Evolutionary conservation across 1,140 invertebrate genomes (phyloP).

Genomic region (Holcopasites calliopsidis): DNA sequence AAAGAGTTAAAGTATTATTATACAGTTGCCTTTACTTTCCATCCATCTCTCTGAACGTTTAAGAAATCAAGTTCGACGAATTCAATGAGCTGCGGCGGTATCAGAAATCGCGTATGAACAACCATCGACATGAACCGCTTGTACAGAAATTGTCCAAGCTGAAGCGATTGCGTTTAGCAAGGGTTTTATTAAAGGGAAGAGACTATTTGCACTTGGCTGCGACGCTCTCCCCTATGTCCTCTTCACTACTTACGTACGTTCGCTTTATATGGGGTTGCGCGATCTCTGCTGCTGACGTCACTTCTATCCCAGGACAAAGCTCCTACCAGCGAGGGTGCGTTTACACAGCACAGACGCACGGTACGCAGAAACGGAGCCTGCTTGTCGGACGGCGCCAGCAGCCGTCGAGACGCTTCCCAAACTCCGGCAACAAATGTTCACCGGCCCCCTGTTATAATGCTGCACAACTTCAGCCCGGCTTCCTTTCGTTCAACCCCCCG

Average conservation of each 20-base stretch:
- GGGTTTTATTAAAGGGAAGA: neutral
- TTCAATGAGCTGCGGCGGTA: too few relatives aligned
- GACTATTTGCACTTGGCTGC: conserved; percentile 14
- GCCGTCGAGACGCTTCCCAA: conserved; percentile 47
- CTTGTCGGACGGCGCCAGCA: conserved; percentile 28
- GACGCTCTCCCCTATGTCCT: neutral
- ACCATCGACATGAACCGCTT: neutral
- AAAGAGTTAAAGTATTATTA: too few relatives aligned
- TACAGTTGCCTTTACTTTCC: too few relatives aligned
- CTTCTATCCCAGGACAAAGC: conserved; percentile 40
- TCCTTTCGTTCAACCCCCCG: neutral
- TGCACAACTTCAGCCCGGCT: neutral
- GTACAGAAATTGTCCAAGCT: neutral
- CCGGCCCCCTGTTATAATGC: conserved; percentile 6
- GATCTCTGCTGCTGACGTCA: conserved; percentile 45
- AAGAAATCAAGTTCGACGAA: too few relatives aligned
- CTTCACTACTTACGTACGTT: neutral
- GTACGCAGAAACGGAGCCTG: neutral
- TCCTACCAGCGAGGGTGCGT: conserved; percentile 22
- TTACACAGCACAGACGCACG: neutral
- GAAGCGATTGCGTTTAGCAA: neutral
- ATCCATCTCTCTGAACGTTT: too few relatives aligned
- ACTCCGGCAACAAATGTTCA: conserved; percentile 24
- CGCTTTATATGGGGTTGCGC: conserved; percentile 8
- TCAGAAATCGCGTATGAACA: neutral